phyloP scores from a whole-genome alignment of 2,113 vertebrate species.

The Notechis scutatus region DNA sequence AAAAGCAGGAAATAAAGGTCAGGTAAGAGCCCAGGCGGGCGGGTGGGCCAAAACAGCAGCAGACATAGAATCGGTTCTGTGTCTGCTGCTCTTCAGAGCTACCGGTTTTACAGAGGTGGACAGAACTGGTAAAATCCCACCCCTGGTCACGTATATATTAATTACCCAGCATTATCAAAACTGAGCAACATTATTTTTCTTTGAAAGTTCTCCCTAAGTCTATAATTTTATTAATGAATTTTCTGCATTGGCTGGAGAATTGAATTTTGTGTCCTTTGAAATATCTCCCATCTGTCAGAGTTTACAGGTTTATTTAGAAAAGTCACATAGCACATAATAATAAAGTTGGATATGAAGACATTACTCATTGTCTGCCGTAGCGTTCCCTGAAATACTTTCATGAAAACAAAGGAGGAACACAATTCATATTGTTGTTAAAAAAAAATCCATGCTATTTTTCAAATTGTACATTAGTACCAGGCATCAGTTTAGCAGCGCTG shows the following conservation, averaged over 20 bases:
- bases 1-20: no score
- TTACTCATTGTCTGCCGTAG: neutral
- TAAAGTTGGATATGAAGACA: neutral
- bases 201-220: neutral
- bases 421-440: neutral
- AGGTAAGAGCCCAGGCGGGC: no score
- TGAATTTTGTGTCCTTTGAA: neutral
- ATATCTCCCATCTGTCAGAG: neutral
- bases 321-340: neutral
- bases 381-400: neutral
- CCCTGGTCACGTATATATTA: neutral
- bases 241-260: neutral
- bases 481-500: neutral
- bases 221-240: neutral
- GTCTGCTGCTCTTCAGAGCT: no score
- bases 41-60: no score
- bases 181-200: neutral
- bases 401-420: neutral
- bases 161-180: neutral
- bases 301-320: neutral
- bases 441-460: neutral
- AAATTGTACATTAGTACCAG: neutral
- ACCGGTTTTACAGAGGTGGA: no score
- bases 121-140: no score
- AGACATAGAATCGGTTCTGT: no score